A percentile compares a stretch with the other conserved stretches of the same genome.
phyloP scores from a whole-genome alignment of 2,797 vertebrate species.

The Oophaga sylvatica region DNA sequence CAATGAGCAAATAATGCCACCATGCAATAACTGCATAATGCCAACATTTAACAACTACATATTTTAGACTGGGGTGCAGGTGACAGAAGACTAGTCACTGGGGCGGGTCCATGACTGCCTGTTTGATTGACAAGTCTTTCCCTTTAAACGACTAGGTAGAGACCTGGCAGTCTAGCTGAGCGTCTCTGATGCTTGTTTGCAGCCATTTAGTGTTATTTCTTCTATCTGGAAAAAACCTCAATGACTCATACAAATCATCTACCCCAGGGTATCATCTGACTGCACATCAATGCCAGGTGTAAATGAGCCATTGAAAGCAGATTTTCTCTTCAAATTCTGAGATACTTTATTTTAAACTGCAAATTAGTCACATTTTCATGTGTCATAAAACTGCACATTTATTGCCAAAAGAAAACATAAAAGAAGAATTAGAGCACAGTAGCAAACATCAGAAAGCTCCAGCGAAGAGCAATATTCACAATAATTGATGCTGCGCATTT shows the following conservation, averaged over 20 bases:
- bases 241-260: background rate
- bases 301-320: background rate
- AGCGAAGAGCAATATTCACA: background rate
- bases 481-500: background rate
- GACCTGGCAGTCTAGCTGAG: too few species aligned
- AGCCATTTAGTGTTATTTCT: too few species aligned
- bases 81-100: too few species aligned
- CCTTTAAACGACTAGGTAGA: too few species aligned
- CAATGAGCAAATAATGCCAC: too few species aligned
- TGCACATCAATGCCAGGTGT: background rate
- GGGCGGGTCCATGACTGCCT: too few species aligned
- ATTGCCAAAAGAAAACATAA: background rate
- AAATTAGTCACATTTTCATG: background rate
- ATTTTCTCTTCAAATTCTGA: background rate
- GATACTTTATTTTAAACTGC: background rate
- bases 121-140: too few species aligned
- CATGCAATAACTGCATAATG: too few species aligned
- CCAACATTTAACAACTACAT: too few species aligned
- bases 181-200: too few species aligned
- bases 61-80: too few species aligned
- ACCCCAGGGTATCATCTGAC: background rate
- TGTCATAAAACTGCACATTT: background rate
- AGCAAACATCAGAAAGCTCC: background rate
- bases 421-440: background rate
- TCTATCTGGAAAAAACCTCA: too few species aligned